Base-by-base conservation (phyloP, 1,140 invertebrate genomes). In the Pseudomyrmex flavicornis region DNA sequence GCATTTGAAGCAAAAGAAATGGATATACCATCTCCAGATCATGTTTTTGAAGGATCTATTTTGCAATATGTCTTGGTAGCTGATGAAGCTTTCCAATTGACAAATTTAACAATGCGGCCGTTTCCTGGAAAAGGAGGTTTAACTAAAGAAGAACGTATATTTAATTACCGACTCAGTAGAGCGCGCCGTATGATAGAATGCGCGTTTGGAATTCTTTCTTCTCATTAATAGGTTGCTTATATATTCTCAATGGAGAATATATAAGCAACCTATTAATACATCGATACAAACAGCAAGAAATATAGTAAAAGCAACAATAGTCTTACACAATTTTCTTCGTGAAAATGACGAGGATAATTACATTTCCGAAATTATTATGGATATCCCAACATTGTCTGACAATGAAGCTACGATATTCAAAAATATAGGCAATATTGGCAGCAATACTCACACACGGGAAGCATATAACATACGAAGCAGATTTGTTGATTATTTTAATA, bases 401-500 rank as follows among this genome's bases (percentile, higher is more conserved):
- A 50, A 15, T 2, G 12, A 17, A 68, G 2, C 20, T 52, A 26
- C 13, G 50, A 20, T 48, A 69, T 69, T 69, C 15, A 13, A 52
- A 52, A 15, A 69, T 69, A 15, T 69, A 69, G 4, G 17, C 44
- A 66, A 66, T 66, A 10, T 50, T 66, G 63, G 63, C 7, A 66
- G 63, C 63, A 66, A 66, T 66, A 66, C 44, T 66, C 44, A 66
- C 50, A 48, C 44, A 7, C 63, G 63, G 7, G 63, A 66, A 48
- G 44, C 63, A 66, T 50, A 9, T 2, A 35, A 26, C 5, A 52
- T 69, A 69, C 66, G 48, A 69, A 54, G 12, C 12, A 50, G 50
- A 13, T 69, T 69, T 69, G 20, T 69, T 13, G 20, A 69, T 52
- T 69, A 69, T 70, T 70, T 70, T 35, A 70, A 70, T 70, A 70